Percentiles rank a stretch among this genome's conserved stretches.
Evolutionary conservation across 2,888 invertebrate species (phyloP).

Genomic region (Trachelus troglodyta): DNA sequence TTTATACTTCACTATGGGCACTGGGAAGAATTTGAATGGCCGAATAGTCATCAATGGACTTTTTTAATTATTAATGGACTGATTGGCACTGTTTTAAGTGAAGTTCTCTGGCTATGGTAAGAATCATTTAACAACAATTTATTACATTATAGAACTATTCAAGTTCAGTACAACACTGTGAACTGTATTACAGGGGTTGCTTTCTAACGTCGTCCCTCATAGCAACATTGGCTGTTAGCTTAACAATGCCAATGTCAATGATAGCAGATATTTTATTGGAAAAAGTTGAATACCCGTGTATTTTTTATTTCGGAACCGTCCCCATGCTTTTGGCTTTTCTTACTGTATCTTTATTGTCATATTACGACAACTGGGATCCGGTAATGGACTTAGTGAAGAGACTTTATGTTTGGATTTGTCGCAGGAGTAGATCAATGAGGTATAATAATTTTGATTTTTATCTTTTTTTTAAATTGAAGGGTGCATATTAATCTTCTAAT

Average conservation of each 20-base stretch:
- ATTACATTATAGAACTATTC: conserved; percentile 2
- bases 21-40: conserved; percentile 88
- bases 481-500: conserved; percentile 1
- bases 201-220: conserved; percentile 92
- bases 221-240: conserved; percentile 86
- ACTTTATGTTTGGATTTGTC: conserved; percentile 67
- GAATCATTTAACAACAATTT: conserved; percentile 38
- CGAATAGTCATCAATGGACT: conserved; percentile 83
- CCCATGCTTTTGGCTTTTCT: conserved; percentile 84
- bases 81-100: conserved; percentile 90
- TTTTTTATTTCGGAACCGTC: conserved; percentile 82
- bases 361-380: conserved; percentile 88
- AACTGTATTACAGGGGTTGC: conserved; percentile 79
- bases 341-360: conserved; percentile 76
- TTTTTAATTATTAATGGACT: conserved; percentile 87
- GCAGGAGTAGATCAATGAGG: conserved; percentile 68
- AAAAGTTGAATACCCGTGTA: conserved; percentile 74
- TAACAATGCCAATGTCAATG: conserved; percentile 91
- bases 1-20: conserved; percentile 85
- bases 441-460: conserved; percentile 44
- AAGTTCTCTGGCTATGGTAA: conserved; percentile 93
- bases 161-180: neutral
- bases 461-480: conserved; percentile 9
- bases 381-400: conserved; percentile 71
- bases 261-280: conserved; percentile 83